Base-by-base conservation (phyloP, 2,113 vertebrate species). In the Phodopus roborovskii region DNA sequence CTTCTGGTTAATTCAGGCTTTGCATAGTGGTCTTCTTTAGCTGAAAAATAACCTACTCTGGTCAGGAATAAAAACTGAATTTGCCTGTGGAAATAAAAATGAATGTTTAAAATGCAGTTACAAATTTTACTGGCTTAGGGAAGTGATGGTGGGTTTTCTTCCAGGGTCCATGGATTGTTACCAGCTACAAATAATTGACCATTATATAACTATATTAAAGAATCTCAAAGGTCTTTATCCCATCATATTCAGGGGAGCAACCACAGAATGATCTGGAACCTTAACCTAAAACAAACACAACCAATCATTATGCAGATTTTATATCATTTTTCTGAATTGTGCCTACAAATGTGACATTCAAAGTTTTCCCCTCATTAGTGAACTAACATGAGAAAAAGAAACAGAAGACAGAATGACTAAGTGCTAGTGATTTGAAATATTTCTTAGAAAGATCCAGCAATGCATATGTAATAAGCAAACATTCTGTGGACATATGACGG, bases 381-480 rank as follows among this genome's bases (percentile, higher is more conserved):
- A n/a, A 75, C 7, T 68, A 33, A 91, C n/a, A 60, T 15, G 22
- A 95, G 33, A 73, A 96, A 90, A 94, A 56, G 53, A n/a, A 53
- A 71, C 4, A 83, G n/a, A 93, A 36, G 68, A 62, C 11, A 62
- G 0, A 90, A 7, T 12, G 28, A 4, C 19, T 60, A 17, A n/a
- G 9, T 24, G 39, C 7, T 79, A 2, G 30, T 73, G 19, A 78
- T 62, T 92, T 66, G 8, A 56, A 73, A n/a, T 13, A 81, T 22
- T 53, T 30, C 0, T 10, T 45, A 79, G 30, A 86, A 85, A 82
- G 36, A 11, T 85, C 20, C n/a, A 82, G 22, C 12, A 5, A 36
- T 19, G 16, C 5, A 33, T 5, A 70, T 70, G 68, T 70, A 2
- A 78, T 56, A 5, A 92, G 22, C 10, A 96, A 33, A 79, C 7